Base-by-base conservation (phyloP, 2,113 vertebrate genomes). In the Corythoichthys haematopterus region DNA sequence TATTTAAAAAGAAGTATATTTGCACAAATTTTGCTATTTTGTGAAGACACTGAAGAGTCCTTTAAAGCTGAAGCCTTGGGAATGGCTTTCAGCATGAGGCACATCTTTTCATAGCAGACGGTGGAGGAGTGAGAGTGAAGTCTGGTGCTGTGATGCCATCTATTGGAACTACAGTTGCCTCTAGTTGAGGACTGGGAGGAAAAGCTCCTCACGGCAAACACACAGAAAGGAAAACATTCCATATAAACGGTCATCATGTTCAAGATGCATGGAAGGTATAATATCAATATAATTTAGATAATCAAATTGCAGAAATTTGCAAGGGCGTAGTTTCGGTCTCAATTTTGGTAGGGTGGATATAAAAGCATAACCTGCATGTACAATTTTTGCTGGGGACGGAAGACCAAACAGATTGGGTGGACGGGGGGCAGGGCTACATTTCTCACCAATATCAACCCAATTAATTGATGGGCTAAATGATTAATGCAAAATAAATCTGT, bases 141-240 rank as follows among this genome's bases (percentile, higher is more conserved):
- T 87, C 93, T 93, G 93, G 95, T 93, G 95, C 94, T 96, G 92
- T 94, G 95, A 96, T 98, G 96, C 96, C 96, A 98, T 96, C 96
- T 98, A 96, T 96, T 97, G 96, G 96, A 96, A 89, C 90, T 88
- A 87, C 86, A 79, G 90, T 86, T 93, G 90, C 88, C 79, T 78
- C 77, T 65, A 73, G 35, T 57, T 72, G 74, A 77, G 62, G 10
- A 75, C 35, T 10, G 59, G 67, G 45, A 68, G 62, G n/a, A 67
- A 68, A 74, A 14, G 28, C 61, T 53, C 58, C 56, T 53, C 63
- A 60, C 12, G 65, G 66, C 37, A 20, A 60, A 66, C 12, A 11
- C 28, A 33, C 3, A 60, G n/a, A 12, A 50, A 0, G 57, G 46
- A 78, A 2, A 65, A 65, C n/a, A 64, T 67, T 55, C 28, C 14